Evolutionary conservation across 2,888 invertebrate species (phyloP).

Genomic region (Drosophila tanythrix): DNA sequence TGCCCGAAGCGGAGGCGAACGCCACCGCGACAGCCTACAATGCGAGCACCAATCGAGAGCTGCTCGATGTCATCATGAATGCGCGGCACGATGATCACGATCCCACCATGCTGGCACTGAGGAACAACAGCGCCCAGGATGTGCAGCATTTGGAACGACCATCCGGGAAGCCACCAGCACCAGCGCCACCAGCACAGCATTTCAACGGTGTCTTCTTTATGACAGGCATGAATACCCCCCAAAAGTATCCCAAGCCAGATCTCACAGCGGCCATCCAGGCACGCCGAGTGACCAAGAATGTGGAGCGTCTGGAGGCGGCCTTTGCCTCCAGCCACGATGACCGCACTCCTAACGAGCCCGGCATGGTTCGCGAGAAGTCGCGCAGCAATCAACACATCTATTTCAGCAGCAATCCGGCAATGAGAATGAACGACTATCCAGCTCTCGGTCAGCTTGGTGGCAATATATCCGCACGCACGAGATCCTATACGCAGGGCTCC

Average conservation of each 20-base stretch:
- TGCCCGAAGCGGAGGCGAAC: conserved; percentile 74
- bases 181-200: conserved; percentile 83
- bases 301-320: conserved; percentile 89
- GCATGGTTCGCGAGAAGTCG: conserved; percentile 87
- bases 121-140: conserved; percentile 77
- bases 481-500: conserved; percentile 85
- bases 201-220: conserved; percentile 88
- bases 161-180: conserved; percentile 56
- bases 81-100: conserved; percentile 85
- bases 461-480: conserved; percentile 86
- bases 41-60: conserved; percentile 86
- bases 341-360: conserved; percentile 87
- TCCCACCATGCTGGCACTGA: conserved; percentile 83
- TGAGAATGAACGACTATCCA: conserved; percentile 72
- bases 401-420: conserved; percentile 82
- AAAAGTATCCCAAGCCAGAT: conserved; percentile 85
- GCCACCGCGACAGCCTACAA: conserved; percentile 74
- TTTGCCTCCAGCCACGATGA: conserved; percentile 70
- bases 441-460: conserved; percentile 87
- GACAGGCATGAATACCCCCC: conserved; percentile 86
- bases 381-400: conserved; percentile 83
- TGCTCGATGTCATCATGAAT: conserved; percentile 87
- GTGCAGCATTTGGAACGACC: conserved; percentile 19
- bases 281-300: conserved; percentile 89
- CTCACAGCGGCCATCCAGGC: conserved; percentile 87